Evolutionary conservation across 1,140 invertebrate genomes (phyloP), one percentile per base, ranked within the genome.

Genomic region (Drosophila pseudoananassae): DNA sequence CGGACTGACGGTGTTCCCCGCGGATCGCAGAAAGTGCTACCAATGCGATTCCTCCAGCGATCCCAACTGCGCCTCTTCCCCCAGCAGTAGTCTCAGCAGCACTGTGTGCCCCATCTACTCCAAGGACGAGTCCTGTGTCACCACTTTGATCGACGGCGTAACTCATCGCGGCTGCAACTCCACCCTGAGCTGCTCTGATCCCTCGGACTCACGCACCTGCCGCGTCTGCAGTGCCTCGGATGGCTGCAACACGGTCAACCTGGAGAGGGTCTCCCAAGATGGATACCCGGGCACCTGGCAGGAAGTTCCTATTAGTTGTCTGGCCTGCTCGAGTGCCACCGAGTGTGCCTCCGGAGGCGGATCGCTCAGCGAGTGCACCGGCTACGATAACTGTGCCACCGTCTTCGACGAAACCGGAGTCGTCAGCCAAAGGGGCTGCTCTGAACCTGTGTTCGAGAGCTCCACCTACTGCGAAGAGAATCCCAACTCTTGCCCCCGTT

Each of bases 211-310:
- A 0, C 47, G 20, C 12, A 89, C 70, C 0, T 91, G 90, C 31
- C 83, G 90, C 25, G 25, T 66, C 10, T 91, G 90, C 57, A 74
- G 20, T 20, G 38, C 33, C 1, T 17, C 6, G 4, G 45, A 84
- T 25, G 47, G 40, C 15, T 91, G 90, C 61, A 91, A 91, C 69
- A 90, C 87, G 0, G 25, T 89, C 7, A 59, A 91, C 23, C 58
- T 91, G 17, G 78, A 78, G 4, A 57, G 45, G 0, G 6, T 68
- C 0, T 25, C 50, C 33, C 49, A 53, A 6, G 73, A 91, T 40
- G 90, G 90, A 3, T n/a, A 10, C 7, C 90, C 90, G 0, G 90
- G 90, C 3, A 25, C 4, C 1, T 91, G 90, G 90, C 90, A 91
- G 6, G 15, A 68, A 17, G 29, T 77, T 0, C 90, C 90, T 15